Evolutionary conservation across 1,140 invertebrate genomes (phyloP).

Genomic region (Drosophila kohkoa): DNA sequence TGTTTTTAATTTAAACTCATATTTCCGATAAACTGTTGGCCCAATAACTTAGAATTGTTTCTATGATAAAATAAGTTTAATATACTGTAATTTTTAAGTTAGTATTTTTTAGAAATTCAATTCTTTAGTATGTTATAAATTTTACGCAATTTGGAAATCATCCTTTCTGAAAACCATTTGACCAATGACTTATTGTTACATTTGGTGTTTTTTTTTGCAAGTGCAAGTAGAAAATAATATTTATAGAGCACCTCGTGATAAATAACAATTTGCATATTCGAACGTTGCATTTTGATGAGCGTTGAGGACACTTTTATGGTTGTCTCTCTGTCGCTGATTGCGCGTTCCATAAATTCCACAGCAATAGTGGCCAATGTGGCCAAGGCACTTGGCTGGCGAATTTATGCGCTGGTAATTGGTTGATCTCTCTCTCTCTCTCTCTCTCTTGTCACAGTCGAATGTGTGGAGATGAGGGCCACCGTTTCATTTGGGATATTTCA

Average conservation of each 20-base stretch:
- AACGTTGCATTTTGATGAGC: slow-evolving; percentile 61
- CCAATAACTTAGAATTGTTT: not conserved
- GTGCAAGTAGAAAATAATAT: slow-evolving; percentile 28
- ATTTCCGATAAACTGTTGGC: too few species aligned
- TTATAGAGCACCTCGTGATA: slow-evolving; percentile 73
- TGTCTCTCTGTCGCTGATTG: slow-evolving; percentile 58
- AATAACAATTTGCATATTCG: slow-evolving; percentile 74
- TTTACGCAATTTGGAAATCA: too few species aligned
- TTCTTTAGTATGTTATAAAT: too few species aligned
- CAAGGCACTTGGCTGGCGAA: slow-evolving; percentile 65
- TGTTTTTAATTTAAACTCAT: too few species aligned
- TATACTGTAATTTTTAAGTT: too few species aligned
- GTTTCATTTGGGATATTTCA: slow-evolving; percentile 16
- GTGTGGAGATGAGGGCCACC: slow-evolving; percentile 18
- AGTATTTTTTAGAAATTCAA: too few species aligned
- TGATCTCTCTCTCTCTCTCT: slow-evolving; percentile 14
- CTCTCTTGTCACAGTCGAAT: not conserved
- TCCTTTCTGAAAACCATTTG: too few species aligned
- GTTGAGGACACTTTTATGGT: slow-evolving; percentile 71
- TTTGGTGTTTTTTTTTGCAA: not conserved
- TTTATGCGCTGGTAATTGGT: slow-evolving; percentile 76
- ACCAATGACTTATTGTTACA: not conserved
- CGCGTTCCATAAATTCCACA: slow-evolving; percentile 74
- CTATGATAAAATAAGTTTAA: not conserved
- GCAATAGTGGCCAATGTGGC: slow-evolving; percentile 46